Conservation (phyloP, 1,140 invertebrate genomes). For the Monomorium pharaonis region DNA sequence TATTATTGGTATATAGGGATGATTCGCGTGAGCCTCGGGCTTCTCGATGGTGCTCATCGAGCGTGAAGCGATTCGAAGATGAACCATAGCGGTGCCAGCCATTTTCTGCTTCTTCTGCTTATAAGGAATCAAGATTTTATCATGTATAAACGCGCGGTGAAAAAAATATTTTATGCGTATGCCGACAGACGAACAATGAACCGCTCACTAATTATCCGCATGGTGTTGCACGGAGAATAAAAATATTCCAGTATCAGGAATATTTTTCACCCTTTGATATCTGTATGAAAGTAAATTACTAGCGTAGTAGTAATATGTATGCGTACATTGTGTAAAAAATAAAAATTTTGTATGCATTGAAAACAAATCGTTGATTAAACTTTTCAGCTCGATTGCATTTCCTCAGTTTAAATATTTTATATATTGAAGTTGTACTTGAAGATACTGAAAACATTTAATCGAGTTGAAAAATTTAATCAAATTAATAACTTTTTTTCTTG, state of each 20-base stretch:
- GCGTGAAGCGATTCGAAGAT: slow-evolving; percentile 65
- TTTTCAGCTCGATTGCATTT: too few relatives aligned
- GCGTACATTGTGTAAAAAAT: not conserved
- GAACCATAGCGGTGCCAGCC: slow-evolving; percentile 60
- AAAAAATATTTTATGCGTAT: slow-evolving; percentile 38
- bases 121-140: slow-evolving; percentile 52
- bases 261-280: slow-evolving; percentile 19
- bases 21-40: slow-evolving; percentile 42
- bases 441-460: too few relatives aligned
- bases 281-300: slow-evolving; percentile 5
- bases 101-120: slow-evolving; percentile 51
- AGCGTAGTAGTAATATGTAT: not conserved
- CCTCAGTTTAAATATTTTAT: too few relatives aligned
- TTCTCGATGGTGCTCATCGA: slow-evolving; percentile 60
- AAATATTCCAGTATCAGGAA: slow-evolving; percentile 31
- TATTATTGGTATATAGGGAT: slow-evolving; percentile 60
- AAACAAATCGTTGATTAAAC: too few relatives aligned
- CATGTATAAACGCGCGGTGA: not conserved
- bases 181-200: slow-evolving; percentile 44
- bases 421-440: too few relatives aligned
- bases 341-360: too few relatives aligned
- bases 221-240: slow-evolving; percentile 41
- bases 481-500: too few relatives aligned
- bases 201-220: slow-evolving; percentile 53
- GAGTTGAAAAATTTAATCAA: too few relatives aligned